Evolutionary conservation across 1,140 invertebrate genomes (phyloP).

Genomic region (Temnothorax curvispinosus): DNA sequence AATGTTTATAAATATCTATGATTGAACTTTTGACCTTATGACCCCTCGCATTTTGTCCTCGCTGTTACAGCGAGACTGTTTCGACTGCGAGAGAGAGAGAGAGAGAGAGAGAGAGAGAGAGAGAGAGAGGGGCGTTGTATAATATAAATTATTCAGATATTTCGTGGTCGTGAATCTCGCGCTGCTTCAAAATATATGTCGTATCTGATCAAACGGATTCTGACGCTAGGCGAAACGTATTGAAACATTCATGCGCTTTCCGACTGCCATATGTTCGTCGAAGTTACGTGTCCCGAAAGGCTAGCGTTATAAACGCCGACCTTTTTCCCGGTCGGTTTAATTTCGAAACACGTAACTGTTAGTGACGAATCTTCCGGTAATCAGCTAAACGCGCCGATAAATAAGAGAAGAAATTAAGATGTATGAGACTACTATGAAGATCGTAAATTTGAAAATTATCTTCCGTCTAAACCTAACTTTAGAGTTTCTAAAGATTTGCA

Average conservation of each 20-base stretch:
- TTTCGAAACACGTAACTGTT: neutral
- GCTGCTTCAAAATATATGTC: conserved; percentile 21
- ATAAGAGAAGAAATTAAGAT: conserved; percentile 7
- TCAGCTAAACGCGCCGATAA: neutral
- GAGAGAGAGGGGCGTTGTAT: neutral
- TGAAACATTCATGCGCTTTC: conserved; percentile 57
- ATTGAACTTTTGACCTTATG: conserved; percentile 80
- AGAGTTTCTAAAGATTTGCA: conserved; percentile 38
- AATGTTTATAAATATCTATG: conserved; percentile 30
- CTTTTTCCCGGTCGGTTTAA: neutral
- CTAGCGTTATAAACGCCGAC: neutral
- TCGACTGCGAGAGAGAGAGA: conserved; percentile 26
- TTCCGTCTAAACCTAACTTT: neutral
- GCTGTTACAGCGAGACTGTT: neutral
- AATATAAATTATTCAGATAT: conserved; percentile 68
- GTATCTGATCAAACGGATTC: conserved; percentile 19
- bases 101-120: too few relatives aligned
- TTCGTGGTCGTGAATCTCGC: conserved; percentile 31
- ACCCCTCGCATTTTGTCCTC: conserved; percentile 54
- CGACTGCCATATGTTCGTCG: conserved; percentile 23
- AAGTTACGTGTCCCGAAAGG: conserved; percentile 15
- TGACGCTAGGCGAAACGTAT: neutral
- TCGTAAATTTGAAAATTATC: neutral
- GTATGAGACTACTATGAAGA: neutral
- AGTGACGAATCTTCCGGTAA: neutral